Conservation (phyloP, 2,797 vertebrate genomes). For the Chelidonichthys spinosus region DNA sequence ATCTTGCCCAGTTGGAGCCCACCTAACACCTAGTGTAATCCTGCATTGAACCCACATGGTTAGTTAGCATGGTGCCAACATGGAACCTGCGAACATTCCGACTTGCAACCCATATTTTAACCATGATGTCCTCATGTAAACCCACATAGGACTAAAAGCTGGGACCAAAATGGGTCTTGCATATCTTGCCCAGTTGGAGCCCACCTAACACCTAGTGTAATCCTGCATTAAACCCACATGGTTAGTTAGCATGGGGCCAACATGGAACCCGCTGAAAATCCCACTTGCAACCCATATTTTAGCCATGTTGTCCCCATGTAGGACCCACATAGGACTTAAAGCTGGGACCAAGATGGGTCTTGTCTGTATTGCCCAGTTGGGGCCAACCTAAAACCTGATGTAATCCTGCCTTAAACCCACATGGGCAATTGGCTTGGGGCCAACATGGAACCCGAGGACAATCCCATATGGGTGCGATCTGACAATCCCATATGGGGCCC, state of each 20-base stretch:
- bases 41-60: no score
- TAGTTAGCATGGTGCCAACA: no score
- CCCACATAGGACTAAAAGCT: conserved; percentile 13
- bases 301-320: background rate
- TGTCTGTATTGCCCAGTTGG: background rate
- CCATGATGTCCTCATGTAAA: background rate
- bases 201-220: conserved; percentile 8
- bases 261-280: conserved; percentile 23
- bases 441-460: conserved; percentile 17
- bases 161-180: conserved; percentile 15
- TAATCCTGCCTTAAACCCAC: conserved; percentile 18
- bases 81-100: no score
- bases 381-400: conserved; percentile 10
- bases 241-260: background rate
- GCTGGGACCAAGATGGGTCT: no score
- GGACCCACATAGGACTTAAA: no score
- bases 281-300: background rate
- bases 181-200: conserved; percentile 22
- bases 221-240: background rate
- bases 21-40: no score
- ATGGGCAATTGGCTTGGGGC: conserved; percentile 12
- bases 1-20: no score
- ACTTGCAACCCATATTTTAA: background rate
- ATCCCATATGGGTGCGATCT: conserved; percentile 1
- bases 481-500: no score